Base-by-base conservation (phyloP, 2,113 vertebrate species). In the Labrus mixtus region DNA sequence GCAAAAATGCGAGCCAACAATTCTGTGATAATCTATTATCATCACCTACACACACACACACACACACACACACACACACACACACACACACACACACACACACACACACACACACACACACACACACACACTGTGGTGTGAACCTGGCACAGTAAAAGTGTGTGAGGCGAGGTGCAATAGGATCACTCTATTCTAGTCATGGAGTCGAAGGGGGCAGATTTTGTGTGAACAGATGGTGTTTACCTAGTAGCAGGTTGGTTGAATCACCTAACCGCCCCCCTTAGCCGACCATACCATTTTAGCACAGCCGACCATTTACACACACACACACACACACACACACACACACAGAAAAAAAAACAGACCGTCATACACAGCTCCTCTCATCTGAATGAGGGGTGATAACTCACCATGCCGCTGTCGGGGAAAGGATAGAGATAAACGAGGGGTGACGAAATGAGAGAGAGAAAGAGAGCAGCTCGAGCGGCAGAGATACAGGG, bases 221-320 rank as follows among this genome's bases (percentile, higher is more conserved):
- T 69, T 75, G 89, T 91, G 93, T 82, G 89, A 95, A 94, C 96
- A 97, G 97, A 96, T 97, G 96, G 96, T 96, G 96, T 97, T 97
- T 97, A 96, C 96, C 95, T 96, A 95, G 94, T 93, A 94, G 94
- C 92, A 59, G 89, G 92, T 95, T 92, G 85, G 94, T 95, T 96
- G 95, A 95, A 95, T 93, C 95, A 92, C 93, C 95, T 96, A 94
- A 93, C 91, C 93, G 92, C 87, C 87, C 91, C 76, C 57, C 65
- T 57, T 72, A 22, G 33, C 87, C 78, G 87, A 91, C 88, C 89
- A 90, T 86, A 84, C 95, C 91, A 90, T 89, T 84, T 80, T 76
- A 87, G 76, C 63, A 77, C 68, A 9, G 29, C 17, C 16, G 12
- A 62, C 29, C 91, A 29, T 50, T 61, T n/a, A 36, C 55, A 51